Conservation (phyloP, 1,140 invertebrate genomes). For the Drosophila nigrodunni region DNA sequence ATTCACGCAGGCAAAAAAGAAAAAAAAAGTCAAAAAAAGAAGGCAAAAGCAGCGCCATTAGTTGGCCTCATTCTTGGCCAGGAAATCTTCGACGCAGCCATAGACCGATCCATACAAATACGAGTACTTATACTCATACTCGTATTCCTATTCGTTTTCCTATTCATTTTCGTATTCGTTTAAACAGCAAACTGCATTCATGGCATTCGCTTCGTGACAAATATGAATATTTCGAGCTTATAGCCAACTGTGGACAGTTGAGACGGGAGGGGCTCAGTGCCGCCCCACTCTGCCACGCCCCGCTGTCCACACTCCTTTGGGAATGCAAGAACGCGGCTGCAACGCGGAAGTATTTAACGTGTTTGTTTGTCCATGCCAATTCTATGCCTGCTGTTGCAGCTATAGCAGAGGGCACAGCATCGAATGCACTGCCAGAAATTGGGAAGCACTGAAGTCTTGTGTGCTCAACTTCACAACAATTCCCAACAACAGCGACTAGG, state of each 20-base stretch:
- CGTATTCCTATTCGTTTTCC: not conserved
- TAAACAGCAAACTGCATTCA: conserved; percentile 25
- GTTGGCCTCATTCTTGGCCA: conserved; percentile 55
- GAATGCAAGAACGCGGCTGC: conserved; percentile 60
- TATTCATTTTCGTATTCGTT: not conserved
- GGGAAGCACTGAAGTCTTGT: no score
- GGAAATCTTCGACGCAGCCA: conserved; percentile 33
- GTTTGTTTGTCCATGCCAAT: conserved; percentile 83
- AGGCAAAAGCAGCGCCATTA: conserved; percentile 42
- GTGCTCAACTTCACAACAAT: no score
- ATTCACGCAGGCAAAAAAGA: conserved; percentile 55
- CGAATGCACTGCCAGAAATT: not conserved
- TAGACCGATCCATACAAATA: not conserved
- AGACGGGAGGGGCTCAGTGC: conserved; percentile 3
- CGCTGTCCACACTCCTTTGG: conserved; percentile 3
- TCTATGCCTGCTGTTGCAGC: conserved; percentile 51
- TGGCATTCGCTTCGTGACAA: conserved; percentile 77
- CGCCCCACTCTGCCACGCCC: not conserved
- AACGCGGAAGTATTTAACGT: conserved; percentile 82
- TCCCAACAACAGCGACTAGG: no score
- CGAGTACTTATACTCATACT: not conserved
- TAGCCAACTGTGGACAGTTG: not conserved
- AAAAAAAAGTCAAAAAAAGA: conserved; percentile 10
- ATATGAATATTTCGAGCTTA: conserved; percentile 80
- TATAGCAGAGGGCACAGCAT: conserved; percentile 33